Evolutionary conservation across 2,888 invertebrate species (phyloP).

Genomic region (Cistogaster globosa): DNA sequence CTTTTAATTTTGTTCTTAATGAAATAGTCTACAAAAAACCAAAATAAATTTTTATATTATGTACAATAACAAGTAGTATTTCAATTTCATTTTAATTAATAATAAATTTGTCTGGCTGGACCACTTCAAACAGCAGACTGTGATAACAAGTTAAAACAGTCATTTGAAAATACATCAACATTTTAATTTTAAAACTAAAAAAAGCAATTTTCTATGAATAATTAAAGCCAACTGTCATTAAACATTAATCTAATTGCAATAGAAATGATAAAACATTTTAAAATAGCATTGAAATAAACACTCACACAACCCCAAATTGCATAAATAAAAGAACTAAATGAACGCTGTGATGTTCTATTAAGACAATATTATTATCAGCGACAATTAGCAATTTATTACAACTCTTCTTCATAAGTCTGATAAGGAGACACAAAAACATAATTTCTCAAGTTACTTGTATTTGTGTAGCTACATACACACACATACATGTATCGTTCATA

Average conservation of each 20-base stretch:
- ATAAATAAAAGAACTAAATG: not conserved
- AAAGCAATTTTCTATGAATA: constrained; percentile 43
- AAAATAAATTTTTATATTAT: constrained; percentile 16
- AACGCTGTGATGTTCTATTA: not conserved
- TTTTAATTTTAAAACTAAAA: constrained; percentile 45
- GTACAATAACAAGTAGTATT: constrained; percentile 35
- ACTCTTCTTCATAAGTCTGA: not conserved
- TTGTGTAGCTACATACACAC: not conserved
- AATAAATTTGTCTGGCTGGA: constrained; percentile 66
- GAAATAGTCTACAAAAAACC: constrained; percentile 3
- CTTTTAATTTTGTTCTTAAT: constrained; percentile 36
- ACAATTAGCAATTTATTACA: not conserved
- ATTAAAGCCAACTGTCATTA: constrained; percentile 48
- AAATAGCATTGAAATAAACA: not conserved
- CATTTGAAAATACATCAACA: constrained; percentile 5
- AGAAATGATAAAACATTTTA: constrained; percentile 11
- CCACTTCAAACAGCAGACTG: constrained; percentile 51
- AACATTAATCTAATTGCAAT: constrained; percentile 39
- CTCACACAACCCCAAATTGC: not conserved
- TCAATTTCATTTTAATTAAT: constrained; percentile 69
- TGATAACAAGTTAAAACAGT: not conserved
- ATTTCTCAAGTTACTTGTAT: not conserved
- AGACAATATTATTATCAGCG: not conserved
- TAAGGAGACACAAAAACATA: not conserved
- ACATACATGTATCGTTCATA: not conserved